phyloP scores from a whole-genome alignment of 2,888 invertebrate species.

The Anoplius nigerrimus region DNA sequence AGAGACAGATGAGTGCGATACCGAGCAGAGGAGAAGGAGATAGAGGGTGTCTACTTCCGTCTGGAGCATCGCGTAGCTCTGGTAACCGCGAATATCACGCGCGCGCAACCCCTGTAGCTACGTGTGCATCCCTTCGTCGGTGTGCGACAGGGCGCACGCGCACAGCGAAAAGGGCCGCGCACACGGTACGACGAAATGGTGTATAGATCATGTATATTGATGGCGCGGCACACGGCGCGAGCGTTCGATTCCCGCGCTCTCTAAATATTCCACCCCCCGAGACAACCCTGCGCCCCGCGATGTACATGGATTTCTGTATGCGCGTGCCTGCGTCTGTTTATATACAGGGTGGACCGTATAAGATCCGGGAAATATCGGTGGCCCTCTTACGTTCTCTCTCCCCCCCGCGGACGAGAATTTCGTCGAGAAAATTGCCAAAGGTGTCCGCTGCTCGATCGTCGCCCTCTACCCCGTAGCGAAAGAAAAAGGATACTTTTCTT shows the following conservation, averaged over 20 bases:
- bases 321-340: constrained; percentile 37
- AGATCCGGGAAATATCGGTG: constrained; percentile 22
- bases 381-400: constrained; percentile 15
- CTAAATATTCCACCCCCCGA: constrained; percentile 63
- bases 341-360: constrained; percentile 32
- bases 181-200: constrained; percentile 55
- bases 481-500: no score
- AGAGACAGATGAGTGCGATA: neutral
- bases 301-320: constrained; percentile 55
- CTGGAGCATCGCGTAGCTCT: constrained; percentile 64
- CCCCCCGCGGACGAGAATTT: neutral
- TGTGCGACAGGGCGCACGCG: constrained; percentile 34
- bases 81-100: constrained; percentile 63
- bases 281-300: constrained; percentile 20
- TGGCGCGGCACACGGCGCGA: constrained; percentile 60
- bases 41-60: constrained; percentile 60
- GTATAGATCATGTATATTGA: constrained; percentile 69
- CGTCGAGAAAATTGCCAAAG: neutral
- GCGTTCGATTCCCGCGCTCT: constrained; percentile 66
- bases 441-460: neutral
- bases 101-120: constrained; percentile 32
- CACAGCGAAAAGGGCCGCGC: constrained; percentile 27
- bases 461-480: neutral
- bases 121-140: constrained; percentile 15
- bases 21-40: neutral